Evolutionary conservation across 2,888 invertebrate species (phyloP), one percentile per base, ranked within the genome.

Genomic region (Caenorhabditis sulstoni): DNA sequence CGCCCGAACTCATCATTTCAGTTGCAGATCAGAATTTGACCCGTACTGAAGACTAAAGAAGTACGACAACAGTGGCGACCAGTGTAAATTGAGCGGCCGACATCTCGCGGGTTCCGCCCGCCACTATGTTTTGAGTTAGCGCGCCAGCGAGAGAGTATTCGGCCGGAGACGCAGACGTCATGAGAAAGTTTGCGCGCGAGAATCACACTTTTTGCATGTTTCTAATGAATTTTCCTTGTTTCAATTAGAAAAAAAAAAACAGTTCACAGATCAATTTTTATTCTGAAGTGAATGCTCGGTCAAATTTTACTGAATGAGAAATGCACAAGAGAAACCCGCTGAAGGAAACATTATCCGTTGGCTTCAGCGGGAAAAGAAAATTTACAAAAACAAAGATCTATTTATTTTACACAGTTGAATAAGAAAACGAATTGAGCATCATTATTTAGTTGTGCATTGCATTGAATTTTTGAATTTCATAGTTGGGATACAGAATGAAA

Each of bases 1-100:
- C 71, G 81, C 84, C 82, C 79, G 67, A 52, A 50, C 62, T 84
- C 84, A 84, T 84, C 84, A 84, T 82, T 61, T 79, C 82, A 79
- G 80, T 79, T 84, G 81, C 84, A 84, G 84, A 82, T 84, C 81
- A 79, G 59, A 73, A 58, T 74, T 77, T 84, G 81, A 84, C 84
- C 83, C 77, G 62, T 82, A 84, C 84, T 82, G 84, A 82, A 82
- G 84, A 84, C 82, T 70, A 37, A 59, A 14, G 64, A 52, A 20
- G 1, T 12, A 14, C 7, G 20, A 8, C 3, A 20, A 35, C 5
- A 11, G 39, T 14, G 47, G 23, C 22, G 41, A 45, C 16, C 44
- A 50, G 12, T 18, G n/a, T 11, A 52, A 64, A 58, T 7, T 16
- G 39, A 11, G 73, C 67, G 35, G 53, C 79, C 67, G 79, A 73